Percentiles rank a stretch among this genome's conserved stretches.
Conservation (phyloP, 1,140 invertebrate genomes). For the Eumaeus atala region DNA sequence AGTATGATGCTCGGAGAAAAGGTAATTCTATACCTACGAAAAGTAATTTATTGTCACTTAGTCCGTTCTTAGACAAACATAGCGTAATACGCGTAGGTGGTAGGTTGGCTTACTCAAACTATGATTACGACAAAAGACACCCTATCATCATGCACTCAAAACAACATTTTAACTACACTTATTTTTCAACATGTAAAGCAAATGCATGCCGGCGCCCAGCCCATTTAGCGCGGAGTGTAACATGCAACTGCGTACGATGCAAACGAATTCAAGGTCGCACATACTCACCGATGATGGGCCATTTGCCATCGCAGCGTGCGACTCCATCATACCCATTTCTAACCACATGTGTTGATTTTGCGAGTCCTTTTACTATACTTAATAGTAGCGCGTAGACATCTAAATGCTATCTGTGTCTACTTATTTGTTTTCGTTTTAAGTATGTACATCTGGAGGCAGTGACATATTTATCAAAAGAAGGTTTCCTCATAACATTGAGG, state of each 20-base stretch:
- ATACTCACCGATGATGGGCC: too few species aligned
- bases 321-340: too few species aligned
- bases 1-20: slow-evolving; percentile 19
- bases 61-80: slow-evolving; percentile 44
- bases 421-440: too few species aligned
- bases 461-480: too few species aligned
- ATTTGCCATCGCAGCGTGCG: too few species aligned
- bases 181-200: not conserved
- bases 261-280: not conserved
- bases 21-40: slow-evolving; percentile 13
- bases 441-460: too few species aligned
- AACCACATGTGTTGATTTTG: too few species aligned
- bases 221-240: slow-evolving; percentile 14
- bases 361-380: too few species aligned
- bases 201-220: not conserved
- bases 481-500: too few species aligned
- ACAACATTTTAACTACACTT: not conserved
- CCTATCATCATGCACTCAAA: slow-evolving; percentile 1
- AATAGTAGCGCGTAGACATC: too few species aligned
- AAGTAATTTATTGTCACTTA: slow-evolving; percentile 16
- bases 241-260: slow-evolving; percentile 16
- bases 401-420: too few species aligned
- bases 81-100: slow-evolving; percentile 8
- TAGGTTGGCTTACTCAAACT: not conserved
- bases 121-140: slow-evolving; percentile 4